Evolutionary conservation across 37 sponge, comb jelly and placozoan species (phyloP), one percentile per base, ranked within the genome.

Genomic region (Eunapius fragilis): DNA sequence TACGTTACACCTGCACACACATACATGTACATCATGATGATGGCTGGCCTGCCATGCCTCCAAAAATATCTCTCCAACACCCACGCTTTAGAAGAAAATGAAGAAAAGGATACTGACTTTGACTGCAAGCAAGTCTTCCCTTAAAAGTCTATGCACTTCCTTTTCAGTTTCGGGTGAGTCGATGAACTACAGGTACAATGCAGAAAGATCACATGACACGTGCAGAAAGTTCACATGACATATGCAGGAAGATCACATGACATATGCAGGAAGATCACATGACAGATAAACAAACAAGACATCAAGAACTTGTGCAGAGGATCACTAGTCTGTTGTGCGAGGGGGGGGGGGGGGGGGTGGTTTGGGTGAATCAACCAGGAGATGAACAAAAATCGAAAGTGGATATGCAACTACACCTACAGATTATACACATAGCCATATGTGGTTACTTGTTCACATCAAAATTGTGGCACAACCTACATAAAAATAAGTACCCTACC

Each of bases 111-210:
- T 90, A 91, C 91, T 76, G 70, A 94, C 99, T 83, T 85, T 91
- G 70, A 95, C 89, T 17, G 99, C 99, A 74, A 74, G 70, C 25
- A 91, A 47, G 75, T 98, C 99, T 78, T 90, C 99, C 85, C 93
- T 90, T 2, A 98, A 82, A 35, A 98, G 82, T 28, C 99, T 74
- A 33, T 93, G 86, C 30, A 98, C 93, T 90, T 98, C 98, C 74
- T 92, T 94, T 87, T 98, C 98, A 13, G 96, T 87, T 71, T 98
- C 98, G 0, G 98, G 98, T 28, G 91, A 92, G 67, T 98, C 98
- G 23, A 98, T 92, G 58, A 89, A 84, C 93, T 92, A 41, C 41
- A 71, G 2, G 28, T 25, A 26, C 19, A 26, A 7, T 0, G 78
- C 6, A 19, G 25, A 67, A 19, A 19, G 58, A 58, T 58, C 58